These are phyloP conservation scores for Eupeodes corollae DNA, from an alignment of 1,140 invertebrate genomes.

Conservation along the genomic window DNA sequence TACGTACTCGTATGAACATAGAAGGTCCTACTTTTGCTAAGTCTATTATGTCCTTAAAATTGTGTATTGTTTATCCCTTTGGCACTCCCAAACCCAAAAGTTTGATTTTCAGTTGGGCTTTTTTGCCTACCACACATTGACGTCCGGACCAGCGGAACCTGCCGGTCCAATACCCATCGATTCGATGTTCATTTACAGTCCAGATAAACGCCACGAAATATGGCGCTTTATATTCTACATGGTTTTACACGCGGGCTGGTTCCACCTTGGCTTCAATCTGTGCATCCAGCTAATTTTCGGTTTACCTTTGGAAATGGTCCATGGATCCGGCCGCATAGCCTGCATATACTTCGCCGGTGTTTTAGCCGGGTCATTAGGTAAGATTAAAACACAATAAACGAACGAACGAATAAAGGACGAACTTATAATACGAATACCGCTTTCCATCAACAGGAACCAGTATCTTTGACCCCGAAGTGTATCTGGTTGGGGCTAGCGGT, in stretches of 20 bases:
- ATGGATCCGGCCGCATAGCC: conserved; percentile 77
- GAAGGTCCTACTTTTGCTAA: too few relatives aligned
- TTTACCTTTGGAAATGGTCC: conserved; percentile 93
- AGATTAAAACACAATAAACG: neutral
- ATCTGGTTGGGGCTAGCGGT: conserved; percentile 85
- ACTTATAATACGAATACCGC: neutral
- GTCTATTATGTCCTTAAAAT: too few relatives aligned
- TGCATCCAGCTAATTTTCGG: conserved; percentile 84
- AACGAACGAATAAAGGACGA: too few relatives aligned
- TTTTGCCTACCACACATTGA: conserved; percentile 81
- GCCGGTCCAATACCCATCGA: conserved; percentile 84
- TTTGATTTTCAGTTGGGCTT: conserved; percentile 66
- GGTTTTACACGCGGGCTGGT: conserved; percentile 92
- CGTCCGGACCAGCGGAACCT: conserved; percentile 67
- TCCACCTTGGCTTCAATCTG: conserved; percentile 90
- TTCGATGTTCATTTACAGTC: conserved; percentile 86
- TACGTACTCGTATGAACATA: too few relatives aligned
- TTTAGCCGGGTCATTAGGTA: conserved; percentile 77
- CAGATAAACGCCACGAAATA: conserved; percentile 79
- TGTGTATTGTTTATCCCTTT: too few relatives aligned
- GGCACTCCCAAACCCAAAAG: too few relatives aligned
- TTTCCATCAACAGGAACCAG: conserved; percentile 49
- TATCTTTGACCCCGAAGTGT: conserved; percentile 88
- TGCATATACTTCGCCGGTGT: conserved; percentile 91
- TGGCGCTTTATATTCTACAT: conserved; percentile 94